Base-by-base conservation (phyloP, 2,888 invertebrate genomes). In the Drosophila neotestacea region DNA sequence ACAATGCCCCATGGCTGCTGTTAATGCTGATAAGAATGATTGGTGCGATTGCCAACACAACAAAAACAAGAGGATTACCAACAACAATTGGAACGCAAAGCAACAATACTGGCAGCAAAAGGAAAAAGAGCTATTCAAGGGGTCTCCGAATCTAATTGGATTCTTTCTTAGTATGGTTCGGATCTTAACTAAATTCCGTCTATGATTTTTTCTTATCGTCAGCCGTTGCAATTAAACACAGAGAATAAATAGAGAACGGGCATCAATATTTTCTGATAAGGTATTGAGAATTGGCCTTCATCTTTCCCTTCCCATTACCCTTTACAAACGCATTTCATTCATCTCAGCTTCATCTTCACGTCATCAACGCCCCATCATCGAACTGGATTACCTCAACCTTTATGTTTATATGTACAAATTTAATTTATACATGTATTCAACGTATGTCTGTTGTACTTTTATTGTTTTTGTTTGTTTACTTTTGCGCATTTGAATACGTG, bases 1-100 rank as follows among this genome's bases (percentile, higher is more conserved):
- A 75, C 81, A 74, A 77, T 66, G 54, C 34, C 55, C 65, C 51
- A 32, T 55, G 59, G 64, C 88, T 69, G 70, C 87, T 77, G 55
- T 39, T 52, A 64, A 55, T 79, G 75, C 85, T 88, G 85, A 85
- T 85, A 89, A 85, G 88, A 79, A 89, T 89, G 86, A 85, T 85
- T 89, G 87, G 55, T 27, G 44, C 75, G 66, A 83, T 73, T 67
- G 68, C 70, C 64, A 42, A n/a, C 46, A 38, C 54, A 64, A 64
- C 63, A 70, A 50, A 48, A 64, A 11, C 54, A 65, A 42, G 5
- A 54, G 22, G 27, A 46, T 32, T 27, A 62, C 38, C 47, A 62
- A 42, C 64, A 68, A 56, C 58, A 28, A 55, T 64, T 47, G 52
- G 62, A 68, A 51, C 62, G 55, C n/a, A 30, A 44, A 63, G 55